These are phyloP conservation scores for Notolepis coatsorum DNA, from an alignment of 2,797 vertebrate species.

Conservation along the genomic window DNA sequence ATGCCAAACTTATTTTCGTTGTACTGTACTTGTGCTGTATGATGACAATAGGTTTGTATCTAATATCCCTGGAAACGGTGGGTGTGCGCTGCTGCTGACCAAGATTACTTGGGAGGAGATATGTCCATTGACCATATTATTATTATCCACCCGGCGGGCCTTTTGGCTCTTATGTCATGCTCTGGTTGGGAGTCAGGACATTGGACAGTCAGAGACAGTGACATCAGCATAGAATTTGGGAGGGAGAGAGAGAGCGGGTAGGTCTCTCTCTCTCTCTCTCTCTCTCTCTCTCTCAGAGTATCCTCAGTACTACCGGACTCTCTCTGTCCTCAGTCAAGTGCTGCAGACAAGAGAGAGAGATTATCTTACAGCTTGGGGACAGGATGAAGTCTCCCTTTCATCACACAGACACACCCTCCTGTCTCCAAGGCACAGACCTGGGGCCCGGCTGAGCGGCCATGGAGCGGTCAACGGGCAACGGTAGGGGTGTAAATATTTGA, in stretches of 20 bases:
- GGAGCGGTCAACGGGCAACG: background rate
- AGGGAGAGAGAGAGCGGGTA: background rate
- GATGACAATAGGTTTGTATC: no score
- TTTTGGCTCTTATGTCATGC: no score
- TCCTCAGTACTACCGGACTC: conserved; percentile 18
- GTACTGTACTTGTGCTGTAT: no score
- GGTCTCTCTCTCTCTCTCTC: background rate
- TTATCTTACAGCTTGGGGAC: conserved; percentile 29
- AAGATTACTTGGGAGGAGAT: no score
- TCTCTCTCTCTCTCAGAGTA: background rate
- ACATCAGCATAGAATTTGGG: conserved; percentile 24
- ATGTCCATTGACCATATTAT: no score
- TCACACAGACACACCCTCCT: conserved; percentile 27
- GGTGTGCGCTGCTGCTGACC: no score
- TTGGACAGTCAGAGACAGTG: conserved; percentile 10
- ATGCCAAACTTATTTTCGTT: no score
- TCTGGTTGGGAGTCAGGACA: no score
- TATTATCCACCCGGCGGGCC: no score
- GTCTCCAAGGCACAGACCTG: conserved; percentile 16
- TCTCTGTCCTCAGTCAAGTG: conserved; percentile 24
- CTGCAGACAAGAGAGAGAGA: conserved; percentile 3
- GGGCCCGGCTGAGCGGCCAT: conserved; percentile 8
- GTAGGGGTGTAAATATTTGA: no score
- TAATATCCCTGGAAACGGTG: no score
- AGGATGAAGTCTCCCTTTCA: conserved; percentile 20